A percentile compares a stretch with the other conserved stretches of the same genome.
phyloP scores from a whole-genome alignment of 1,140 invertebrate genomes.

The Hermetia illucens region DNA sequence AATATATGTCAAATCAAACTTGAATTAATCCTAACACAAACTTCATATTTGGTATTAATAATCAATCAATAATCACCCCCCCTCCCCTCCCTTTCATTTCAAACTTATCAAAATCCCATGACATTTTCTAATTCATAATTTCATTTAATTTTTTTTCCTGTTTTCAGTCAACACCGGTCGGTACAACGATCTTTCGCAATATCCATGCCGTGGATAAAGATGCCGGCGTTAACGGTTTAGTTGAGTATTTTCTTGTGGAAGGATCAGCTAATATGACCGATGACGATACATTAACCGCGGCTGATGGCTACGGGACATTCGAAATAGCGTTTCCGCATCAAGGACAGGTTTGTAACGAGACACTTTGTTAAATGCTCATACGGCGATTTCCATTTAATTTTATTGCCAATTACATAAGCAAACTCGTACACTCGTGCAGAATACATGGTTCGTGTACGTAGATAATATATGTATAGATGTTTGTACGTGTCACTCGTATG shows the following conservation, averaged over 20 bases:
- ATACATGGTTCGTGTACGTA: too few species aligned
- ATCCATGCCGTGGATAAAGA: constrained; percentile 74
- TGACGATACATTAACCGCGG: constrained; percentile 46
- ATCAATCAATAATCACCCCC: too few species aligned
- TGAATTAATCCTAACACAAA: too few species aligned
- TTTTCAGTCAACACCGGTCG: constrained; percentile 68
- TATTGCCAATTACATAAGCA: too few species aligned
- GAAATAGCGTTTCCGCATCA: constrained; percentile 78
- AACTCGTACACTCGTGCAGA: too few species aligned
- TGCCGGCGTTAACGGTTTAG: constrained; percentile 70
- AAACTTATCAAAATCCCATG: too few species aligned
- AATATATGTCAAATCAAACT: too few species aligned
- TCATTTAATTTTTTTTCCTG: constrained; percentile 9
- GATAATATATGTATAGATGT: too few species aligned
- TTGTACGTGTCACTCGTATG: too few species aligned
- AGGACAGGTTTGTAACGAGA: constrained; percentile 41
- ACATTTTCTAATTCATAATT: too few species aligned
- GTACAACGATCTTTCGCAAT: constrained; percentile 71
- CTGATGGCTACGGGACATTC: constrained; percentile 70
- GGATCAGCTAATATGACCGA: constrained; percentile 39
- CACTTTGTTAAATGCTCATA: not conserved
- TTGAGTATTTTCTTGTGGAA: constrained; percentile 63
- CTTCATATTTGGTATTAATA: too few species aligned
- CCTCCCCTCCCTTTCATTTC: too few species aligned
- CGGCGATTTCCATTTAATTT: not conserved